These are phyloP conservation scores for Aramus guarauna DNA, from an alignment of 2,113 vertebrate species.

Conservation along the genomic window DNA sequence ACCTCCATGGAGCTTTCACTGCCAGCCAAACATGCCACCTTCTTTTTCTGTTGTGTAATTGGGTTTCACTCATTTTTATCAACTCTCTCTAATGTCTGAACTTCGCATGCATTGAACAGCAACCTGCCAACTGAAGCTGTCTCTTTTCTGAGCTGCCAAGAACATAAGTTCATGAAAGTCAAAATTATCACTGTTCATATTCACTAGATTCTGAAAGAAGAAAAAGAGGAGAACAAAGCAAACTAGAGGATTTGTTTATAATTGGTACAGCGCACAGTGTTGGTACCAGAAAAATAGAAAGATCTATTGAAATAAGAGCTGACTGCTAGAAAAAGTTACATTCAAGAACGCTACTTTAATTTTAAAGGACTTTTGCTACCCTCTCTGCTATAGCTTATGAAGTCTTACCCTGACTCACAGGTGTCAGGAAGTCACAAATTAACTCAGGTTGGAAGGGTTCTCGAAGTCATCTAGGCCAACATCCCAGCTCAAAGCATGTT, in stretches of 20 bases:
- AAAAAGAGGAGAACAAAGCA: neutral
- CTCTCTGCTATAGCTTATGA: neutral
- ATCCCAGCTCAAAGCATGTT: neutral
- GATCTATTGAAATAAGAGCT: neutral
- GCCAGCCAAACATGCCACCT: neutral
- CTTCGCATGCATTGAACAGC: neutral
- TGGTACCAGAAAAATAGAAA: neutral
- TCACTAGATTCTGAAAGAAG: neutral
- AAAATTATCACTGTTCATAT: neutral
- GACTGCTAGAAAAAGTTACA: neutral
- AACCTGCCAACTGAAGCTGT: neutral
- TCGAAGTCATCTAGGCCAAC: neutral
- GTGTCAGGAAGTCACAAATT: neutral
- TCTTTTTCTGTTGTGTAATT: neutral
- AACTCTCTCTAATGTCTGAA: neutral
- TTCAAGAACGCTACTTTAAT: accelerated
- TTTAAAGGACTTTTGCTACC: neutral
- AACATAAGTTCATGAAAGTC: neutral
- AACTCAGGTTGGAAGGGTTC: neutral
- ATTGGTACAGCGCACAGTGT: neutral
- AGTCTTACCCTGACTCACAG: neutral
- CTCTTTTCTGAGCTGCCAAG: neutral
- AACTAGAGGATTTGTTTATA: neutral
- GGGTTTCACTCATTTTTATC: neutral
- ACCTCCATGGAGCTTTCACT: neutral